These are phyloP conservation scores for Erebia aethiops DNA, from an alignment of 2,888 invertebrate species.

Conservation along the genomic window DNA sequence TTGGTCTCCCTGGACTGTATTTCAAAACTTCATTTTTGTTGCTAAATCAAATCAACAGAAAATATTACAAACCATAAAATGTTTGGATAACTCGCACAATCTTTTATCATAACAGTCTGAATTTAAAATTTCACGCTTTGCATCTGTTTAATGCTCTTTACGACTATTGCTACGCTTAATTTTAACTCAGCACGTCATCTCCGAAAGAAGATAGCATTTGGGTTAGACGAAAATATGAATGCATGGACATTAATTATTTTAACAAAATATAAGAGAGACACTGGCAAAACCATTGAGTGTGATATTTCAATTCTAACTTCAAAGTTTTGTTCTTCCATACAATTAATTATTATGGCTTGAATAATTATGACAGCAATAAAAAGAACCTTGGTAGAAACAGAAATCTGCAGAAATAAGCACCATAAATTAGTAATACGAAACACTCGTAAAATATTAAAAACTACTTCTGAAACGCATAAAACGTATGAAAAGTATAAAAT, in stretches of 20 bases:
- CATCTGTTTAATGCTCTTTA: constrained; percentile 19
- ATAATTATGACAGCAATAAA: too few relatives aligned
- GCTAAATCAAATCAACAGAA: neutral
- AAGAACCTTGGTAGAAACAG: too few relatives aligned
- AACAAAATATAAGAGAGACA: neutral
- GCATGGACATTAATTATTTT: neutral
- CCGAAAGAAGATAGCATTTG: constrained; percentile 11
- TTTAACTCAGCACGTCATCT: constrained; percentile 15
- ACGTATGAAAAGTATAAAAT: too few relatives aligned
- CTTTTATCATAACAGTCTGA: constrained; percentile 16
- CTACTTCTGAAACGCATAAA: too few relatives aligned
- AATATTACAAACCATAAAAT: neutral
- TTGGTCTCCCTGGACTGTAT: neutral
- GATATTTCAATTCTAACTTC: neutral
- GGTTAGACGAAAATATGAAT: constrained; percentile 1
- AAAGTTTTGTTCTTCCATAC: neutral
- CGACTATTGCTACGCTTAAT: constrained; percentile 19
- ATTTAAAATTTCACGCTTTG: constrained; percentile 18
- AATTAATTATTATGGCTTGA: too few relatives aligned
- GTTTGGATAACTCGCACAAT: constrained; percentile 3
- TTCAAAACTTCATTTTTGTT: neutral
- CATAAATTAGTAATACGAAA: too few relatives aligned
- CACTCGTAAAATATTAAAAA: too few relatives aligned
- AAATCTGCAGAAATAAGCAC: too few relatives aligned
- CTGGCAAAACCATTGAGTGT: neutral